Evolutionary conservation across 2,888 invertebrate genomes (phyloP), one percentile per base, ranked within the genome.

Genomic region (Gandaritis pyraliata): DNA sequence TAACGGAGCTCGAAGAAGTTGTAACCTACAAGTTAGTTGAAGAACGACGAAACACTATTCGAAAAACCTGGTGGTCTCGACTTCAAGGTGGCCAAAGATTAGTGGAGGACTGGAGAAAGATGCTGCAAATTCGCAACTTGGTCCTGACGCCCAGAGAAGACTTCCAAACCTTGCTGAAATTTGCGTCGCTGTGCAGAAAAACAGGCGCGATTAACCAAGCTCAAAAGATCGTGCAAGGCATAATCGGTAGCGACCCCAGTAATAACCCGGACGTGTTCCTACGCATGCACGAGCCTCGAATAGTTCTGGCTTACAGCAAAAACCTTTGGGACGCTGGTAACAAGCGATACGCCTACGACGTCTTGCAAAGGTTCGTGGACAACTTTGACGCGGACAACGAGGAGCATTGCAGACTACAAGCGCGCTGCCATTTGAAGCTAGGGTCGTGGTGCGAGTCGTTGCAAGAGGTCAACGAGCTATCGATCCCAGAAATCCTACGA

Each of bases 71-170:
- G 99, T 98, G 98, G 98, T 95, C 97, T 66, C 93, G 99, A 64
- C 87, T 99, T 29, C 98, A 97, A 81, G 98, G 98, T 0, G 99
- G 99, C 12, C 98, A 99, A 79, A 93, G 97, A 45, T 94, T 98
- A 49, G 98, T 99, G 0, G 99, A 99, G 83, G 99, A 99, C 83
- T 99, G 99, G 99, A 97, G 99, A 72, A 95, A 96, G 76, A 97
- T 99, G 71, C 95, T 99, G 54, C 98, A 98, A 86, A 97, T 99
- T 12, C 96, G 98, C 73, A 98, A 98, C 10, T 89, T 99, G 63
- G 99, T 99, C 0, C 93, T 98, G 55, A 94, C 95, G 1, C 98
- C 98, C 0, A 95, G 96, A 58, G 98, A 99, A 80, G 98, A 99
- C 81, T 96, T 98, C 86, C 96, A 96, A 76, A 98, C 98, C 0